Evolutionary conservation across 2,888 invertebrate genomes (phyloP).

Genomic region (Cartodere bifasciata): DNA sequence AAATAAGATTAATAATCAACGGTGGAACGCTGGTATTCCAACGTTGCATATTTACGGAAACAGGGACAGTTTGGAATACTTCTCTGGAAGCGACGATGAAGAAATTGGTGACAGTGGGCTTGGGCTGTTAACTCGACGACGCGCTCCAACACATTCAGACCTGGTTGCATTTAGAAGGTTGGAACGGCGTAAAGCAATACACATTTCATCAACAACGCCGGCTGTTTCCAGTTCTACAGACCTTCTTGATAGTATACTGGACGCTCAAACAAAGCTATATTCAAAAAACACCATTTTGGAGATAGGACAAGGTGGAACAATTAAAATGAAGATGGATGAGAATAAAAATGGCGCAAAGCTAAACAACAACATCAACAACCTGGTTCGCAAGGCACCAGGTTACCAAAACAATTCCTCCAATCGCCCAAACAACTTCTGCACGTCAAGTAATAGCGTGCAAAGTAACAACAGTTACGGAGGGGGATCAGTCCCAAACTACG

Average conservation of each 20-base stretch:
- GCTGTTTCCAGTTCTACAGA: constrained; percentile 40
- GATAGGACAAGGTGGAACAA: constrained; percentile 47
- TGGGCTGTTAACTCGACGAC: constrained; percentile 34
- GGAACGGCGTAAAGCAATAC: constrained; percentile 38
- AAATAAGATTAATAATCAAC: constrained; percentile 17
- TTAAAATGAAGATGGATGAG: constrained; percentile 37
- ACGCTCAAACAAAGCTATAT: constrained; percentile 57
- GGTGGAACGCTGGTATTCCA: constrained; percentile 38
- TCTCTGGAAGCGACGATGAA: constrained; percentile 31
- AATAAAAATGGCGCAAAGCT: constrained; percentile 10
- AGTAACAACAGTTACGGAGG: too few relatives aligned
- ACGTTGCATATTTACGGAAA: constrained; percentile 54
- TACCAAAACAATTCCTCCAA: too few relatives aligned
- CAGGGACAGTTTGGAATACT: constrained; percentile 57
- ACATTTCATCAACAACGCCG: constrained; percentile 29
- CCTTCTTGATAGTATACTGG: constrained; percentile 55
- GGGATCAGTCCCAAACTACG: too few relatives aligned
- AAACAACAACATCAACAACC: constrained; percentile 5
- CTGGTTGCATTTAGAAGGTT: constrained; percentile 25
- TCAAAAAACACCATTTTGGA: constrained; percentile 48
- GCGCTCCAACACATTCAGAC: constrained; percentile 37
- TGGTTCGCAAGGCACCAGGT: constrained; percentile 15
- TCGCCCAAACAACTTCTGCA: constrained; percentile 25
- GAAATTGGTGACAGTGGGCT: constrained; percentile 17
- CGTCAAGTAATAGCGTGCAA: too few relatives aligned